A percentile compares a stretch with the other conserved stretches of the same genome.
phyloP scores from a whole-genome alignment of 2,113 vertebrate species.

The Maccullochella peelii region DNA sequence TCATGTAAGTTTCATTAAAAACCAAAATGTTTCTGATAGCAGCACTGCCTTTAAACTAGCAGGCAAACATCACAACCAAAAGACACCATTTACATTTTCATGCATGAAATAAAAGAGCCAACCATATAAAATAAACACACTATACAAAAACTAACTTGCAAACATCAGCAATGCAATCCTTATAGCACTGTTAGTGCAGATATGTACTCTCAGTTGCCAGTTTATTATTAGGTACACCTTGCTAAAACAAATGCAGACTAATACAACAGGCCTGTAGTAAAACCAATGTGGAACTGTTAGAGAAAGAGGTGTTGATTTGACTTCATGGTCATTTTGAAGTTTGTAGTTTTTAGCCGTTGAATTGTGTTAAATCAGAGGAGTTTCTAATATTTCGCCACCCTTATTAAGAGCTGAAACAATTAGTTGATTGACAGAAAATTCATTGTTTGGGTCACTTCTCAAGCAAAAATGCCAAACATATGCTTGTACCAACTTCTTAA shows the following conservation, averaged over 20 bases:
- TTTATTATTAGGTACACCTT: neutral
- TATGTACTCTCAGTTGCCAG: conserved; percentile 6
- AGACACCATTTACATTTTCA: neutral
- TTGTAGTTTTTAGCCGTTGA: neutral
- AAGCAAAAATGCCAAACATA: neutral
- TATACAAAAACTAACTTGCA: neutral
- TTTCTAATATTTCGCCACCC: neutral
- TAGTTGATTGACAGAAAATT: neutral
- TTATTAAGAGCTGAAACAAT: neutral
- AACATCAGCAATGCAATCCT: neutral
- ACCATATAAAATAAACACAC: neutral
- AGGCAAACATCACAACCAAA: conserved; percentile 4
- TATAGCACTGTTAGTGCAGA: neutral
- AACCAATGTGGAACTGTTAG: neutral
- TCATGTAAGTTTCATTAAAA: neutral
- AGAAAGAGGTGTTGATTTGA: neutral
- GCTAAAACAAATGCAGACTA: conserved; percentile 1
- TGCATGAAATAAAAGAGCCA: neutral
- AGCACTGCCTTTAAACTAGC: neutral
- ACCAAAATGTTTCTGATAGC: neutral
- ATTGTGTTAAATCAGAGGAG: neutral
- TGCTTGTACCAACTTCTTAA: neutral
- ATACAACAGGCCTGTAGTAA: too few species aligned
- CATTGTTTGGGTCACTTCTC: neutral
- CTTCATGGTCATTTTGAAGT: neutral